These are phyloP conservation scores for Cyanoramphus novaezelandiae DNA, from an alignment of 2,113 vertebrate genomes.

Conservation along the genomic window DNA sequence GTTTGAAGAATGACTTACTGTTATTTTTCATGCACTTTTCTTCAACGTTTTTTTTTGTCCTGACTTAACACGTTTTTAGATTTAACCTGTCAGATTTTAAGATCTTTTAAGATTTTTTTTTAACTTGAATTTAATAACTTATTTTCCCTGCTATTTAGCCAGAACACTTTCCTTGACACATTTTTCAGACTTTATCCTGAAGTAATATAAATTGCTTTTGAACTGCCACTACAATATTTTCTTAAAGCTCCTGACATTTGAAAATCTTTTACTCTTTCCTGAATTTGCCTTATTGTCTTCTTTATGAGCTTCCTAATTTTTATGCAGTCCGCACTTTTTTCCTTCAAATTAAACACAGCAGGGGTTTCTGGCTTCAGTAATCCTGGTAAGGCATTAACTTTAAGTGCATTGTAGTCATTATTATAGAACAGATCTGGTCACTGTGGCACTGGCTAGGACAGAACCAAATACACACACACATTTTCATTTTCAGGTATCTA, in stretches of 20 bases:
- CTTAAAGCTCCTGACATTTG: neutral
- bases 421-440: neutral
- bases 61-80: neutral
- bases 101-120: neutral
- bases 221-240: neutral
- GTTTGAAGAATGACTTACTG: neutral
- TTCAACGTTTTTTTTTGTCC: fast-evolving
- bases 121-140: neutral
- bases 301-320: neutral
- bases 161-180: neutral
- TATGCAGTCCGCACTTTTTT: fast-evolving
- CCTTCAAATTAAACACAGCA: neutral
- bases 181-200: neutral
- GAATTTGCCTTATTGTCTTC: neutral
- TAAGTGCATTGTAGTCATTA: neutral
- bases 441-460: neutral
- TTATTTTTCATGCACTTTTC: neutral
- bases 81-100: neutral
- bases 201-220: neutral
- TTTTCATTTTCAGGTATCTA: neutral
- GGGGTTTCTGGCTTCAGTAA: neutral
- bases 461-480: neutral
- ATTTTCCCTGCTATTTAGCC: neutral
- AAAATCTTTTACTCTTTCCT: neutral
- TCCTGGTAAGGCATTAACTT: neutral